A percentile compares a stretch with the other conserved stretches of the same genome.
phyloP scores from a whole-genome alignment of 1,140 invertebrate genomes.

The Chrysomallon squamiferum region DNA sequence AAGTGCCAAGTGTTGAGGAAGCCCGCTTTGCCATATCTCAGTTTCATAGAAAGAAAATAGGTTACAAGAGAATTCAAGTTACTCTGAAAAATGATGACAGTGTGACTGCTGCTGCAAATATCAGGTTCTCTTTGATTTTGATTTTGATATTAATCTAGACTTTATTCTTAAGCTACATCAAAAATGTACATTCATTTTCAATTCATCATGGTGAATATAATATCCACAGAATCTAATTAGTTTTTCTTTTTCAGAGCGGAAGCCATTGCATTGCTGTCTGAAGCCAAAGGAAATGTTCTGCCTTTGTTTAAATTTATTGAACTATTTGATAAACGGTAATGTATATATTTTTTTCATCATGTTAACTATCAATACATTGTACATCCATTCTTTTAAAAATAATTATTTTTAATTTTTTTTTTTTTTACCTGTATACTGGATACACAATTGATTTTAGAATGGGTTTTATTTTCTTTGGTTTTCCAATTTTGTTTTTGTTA shows the following conservation, averaged over 20 bases:
- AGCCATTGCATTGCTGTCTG: slow-evolving; percentile 68
- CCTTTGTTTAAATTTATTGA: slow-evolving; percentile 87
- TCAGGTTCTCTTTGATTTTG: slow-evolving; percentile 64
- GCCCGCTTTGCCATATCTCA: slow-evolving; percentile 84
- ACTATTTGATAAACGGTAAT: slow-evolving; percentile 79
- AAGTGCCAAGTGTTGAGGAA: slow-evolving; percentile 73
- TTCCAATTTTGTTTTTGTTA: no score
- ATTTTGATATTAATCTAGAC: not conserved
- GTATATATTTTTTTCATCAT: no score
- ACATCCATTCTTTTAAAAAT: not conserved
- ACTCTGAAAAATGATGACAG: slow-evolving; percentile 72
- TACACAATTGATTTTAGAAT: no score
- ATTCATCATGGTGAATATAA: not conserved
- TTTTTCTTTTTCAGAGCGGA: slow-evolving; percentile 65
- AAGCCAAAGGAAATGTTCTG: slow-evolving; percentile 78
- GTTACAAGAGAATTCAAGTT: slow-evolving; percentile 82
- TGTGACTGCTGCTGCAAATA: slow-evolving; percentile 70
- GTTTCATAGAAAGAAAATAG: slow-evolving; percentile 81
- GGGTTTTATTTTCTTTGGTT: no score
- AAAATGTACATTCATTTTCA: not conserved
- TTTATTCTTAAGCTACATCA: not conserved
- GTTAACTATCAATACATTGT: not conserved
- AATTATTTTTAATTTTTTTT: not conserved
- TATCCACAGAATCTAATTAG: no score
- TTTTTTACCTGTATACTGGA: not conserved